These are phyloP conservation scores for Ploceus nigricollis DNA, from an alignment of 2,113 vertebrate genomes.

Conservation along the genomic window DNA sequence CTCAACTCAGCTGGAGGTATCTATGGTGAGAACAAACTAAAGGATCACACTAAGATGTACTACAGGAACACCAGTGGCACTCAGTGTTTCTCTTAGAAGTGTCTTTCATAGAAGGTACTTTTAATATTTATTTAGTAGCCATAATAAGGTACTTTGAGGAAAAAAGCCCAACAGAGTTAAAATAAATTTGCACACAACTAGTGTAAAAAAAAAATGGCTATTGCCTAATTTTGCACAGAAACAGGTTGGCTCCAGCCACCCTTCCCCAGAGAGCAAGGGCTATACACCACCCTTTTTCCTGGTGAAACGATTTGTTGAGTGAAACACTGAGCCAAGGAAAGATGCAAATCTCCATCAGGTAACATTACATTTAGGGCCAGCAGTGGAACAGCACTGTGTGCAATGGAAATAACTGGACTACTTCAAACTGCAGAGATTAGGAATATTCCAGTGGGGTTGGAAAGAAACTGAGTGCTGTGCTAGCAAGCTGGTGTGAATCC, in stretches of 20 bases:
- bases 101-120: neutral
- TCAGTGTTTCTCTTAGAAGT: neutral
- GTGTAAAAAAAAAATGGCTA: neutral
- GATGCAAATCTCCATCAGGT: neutral
- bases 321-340: neutral
- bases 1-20: neutral
- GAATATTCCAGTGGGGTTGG: neutral
- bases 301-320: neutral
- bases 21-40: neutral
- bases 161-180: rapidly evolving
- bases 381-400: neutral
- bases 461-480: neutral
- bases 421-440: neutral
- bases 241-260: neutral
- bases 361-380: neutral
- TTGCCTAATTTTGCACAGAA: neutral
- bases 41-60: neutral
- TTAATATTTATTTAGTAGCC: neutral
- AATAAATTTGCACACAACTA: neutral
- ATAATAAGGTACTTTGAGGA: neutral
- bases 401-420: neutral
- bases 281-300: neutral
- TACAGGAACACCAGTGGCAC: neutral
- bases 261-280: neutral
- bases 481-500: neutral